Evolutionary conservation across 2,113 vertebrate genomes (phyloP), one percentile per base, ranked within the genome.

Genomic region (Lepus europaeus): DNA sequence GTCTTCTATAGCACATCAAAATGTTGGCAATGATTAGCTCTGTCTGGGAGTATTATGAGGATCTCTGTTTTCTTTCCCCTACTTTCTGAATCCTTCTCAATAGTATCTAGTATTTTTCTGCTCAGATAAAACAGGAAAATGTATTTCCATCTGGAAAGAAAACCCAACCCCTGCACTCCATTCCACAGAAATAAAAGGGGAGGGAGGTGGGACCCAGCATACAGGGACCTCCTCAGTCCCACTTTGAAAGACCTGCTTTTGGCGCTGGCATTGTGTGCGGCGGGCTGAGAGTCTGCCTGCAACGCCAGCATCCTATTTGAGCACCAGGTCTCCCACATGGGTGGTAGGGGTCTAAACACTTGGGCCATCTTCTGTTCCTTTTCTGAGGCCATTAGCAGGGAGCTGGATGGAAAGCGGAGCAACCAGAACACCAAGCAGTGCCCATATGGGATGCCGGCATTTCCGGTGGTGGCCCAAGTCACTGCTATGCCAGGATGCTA

Each of bases 81-180:
- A 66, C 70, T 92, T 83, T 64, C 36, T 39, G 49, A 87, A 82
- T 90, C 85, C 5, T 88, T 97, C 91, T 78, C 61, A 45, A 61
- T 56, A 86, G 23, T 19, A 79, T 63, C 51, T 87, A 79, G 53
- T 73, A 78, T 89, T 66, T 87, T 90, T 85, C 53, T 84, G 77
- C 19, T 84, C 14, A 87, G 51, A 45, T 72, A 69, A 61, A 88
- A 70, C 20, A n/a, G 64, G 22, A 53, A 51, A 22, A 10, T 13
- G 39, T 51, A 11, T 7, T 63, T 29, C 45, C 10, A 70, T 22
- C 63, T 82, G n/a, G 45, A 84, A 64, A 80, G 36, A 77, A 96
- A 91, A 89, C 7, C 12, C 63, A 68, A 5, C 81, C 23, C 13
- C 23, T 39, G 10, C 27, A 39, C 19, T 80, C 12, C 9, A 84